Base-by-base conservation (phyloP, 2,797 vertebrate genomes). In the Hippoglossus hippoglossus region DNA sequence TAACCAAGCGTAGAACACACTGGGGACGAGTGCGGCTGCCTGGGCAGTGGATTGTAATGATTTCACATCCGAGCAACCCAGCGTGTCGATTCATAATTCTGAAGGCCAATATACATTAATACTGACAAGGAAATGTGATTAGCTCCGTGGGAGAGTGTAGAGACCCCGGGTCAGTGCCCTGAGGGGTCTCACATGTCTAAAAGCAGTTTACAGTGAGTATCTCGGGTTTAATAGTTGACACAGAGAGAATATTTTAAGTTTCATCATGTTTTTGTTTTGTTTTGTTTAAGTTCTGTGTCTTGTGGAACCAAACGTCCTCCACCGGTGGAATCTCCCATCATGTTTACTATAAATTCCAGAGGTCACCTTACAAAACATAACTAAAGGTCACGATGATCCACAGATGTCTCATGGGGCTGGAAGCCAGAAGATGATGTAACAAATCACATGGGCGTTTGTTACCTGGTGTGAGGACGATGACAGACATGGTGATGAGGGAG, bases 401-500 rank as follows among this genome's bases (percentile, higher is more conserved):
- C 18, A 49, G 8, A 21, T n/a, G 47, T 10, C 18, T 15, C 6
- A 15, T 5, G 3, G 12, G 11, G 11, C 24, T 12, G 22, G 50
- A 8, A 47, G 0, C 4, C 44, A 39, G 12, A 34, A 19, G 1
- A 60, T 15, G 26, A 8, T 15, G 51, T 51, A 22, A 21, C n/a
- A 24, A 50, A 50, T 6, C n/a, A 2, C 2, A 18, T 10, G 13
- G 31, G 25, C 26, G 5, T 4, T 15, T 51, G 34, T 88, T 95
- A 98, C 97, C 97, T 97, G 97, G 97, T 21, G 97, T 98, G 90
- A 99, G 96, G 77, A 99, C 95, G 92, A 98, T 99, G 92, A 99
- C 97, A 4, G 97, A 99, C 96, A 98, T 95, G 63, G 97, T 98
- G 94, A 99, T 99, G 88, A 99, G 96, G 41, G 97, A 99, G 92